These are phyloP conservation scores for Eristalis tenax DNA, from an alignment of 2,888 invertebrate genomes.

Conservation along the genomic window DNA sequence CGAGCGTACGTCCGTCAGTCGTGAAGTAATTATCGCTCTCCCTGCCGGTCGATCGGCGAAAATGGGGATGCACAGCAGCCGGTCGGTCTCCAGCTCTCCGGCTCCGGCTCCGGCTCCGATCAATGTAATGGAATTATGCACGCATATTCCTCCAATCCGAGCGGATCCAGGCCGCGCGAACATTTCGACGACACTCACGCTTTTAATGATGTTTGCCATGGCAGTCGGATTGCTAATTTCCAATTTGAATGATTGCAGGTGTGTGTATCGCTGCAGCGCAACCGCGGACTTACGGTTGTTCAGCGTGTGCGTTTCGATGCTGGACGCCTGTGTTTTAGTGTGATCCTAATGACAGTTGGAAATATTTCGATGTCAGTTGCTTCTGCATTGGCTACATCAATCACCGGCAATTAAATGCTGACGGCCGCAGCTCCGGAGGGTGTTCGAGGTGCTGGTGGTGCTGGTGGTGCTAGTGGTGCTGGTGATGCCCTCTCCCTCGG, in stretches of 20 bases:
- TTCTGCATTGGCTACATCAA: constrained; percentile 71
- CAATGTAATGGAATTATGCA: constrained; percentile 66
- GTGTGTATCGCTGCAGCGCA: constrained; percentile 4
- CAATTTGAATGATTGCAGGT: constrained; percentile 69
- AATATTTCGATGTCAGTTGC: constrained; percentile 71
- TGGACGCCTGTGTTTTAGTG: constrained; percentile 48
- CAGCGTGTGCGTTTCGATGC: neutral
- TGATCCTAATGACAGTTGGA: constrained; percentile 71
- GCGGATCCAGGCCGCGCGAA: constrained; percentile 18
- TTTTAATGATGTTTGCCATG: constrained; percentile 66
- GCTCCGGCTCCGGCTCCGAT: constrained; percentile 21
- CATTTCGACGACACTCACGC: constrained; percentile 67
- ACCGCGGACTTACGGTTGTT: neutral
- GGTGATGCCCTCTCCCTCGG: neutral
- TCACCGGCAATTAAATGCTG: constrained; percentile 69
- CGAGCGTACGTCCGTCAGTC: constrained; percentile 67
- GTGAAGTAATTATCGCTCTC: constrained; percentile 67
- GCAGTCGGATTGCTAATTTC: constrained; percentile 68
- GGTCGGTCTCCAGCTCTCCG: neutral
- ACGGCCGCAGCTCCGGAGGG: constrained; percentile 26
- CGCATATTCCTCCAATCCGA: constrained; percentile 36
- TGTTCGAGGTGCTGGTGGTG: neutral
- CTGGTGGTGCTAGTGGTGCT: neutral
- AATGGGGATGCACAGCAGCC: neutral
- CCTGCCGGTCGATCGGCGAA: constrained; percentile 1